A percentile compares a stretch with the other conserved stretches of the same genome.
Conservation (phyloP, 2,797 vertebrate genomes). For the Psittacula derbiana region DNA sequence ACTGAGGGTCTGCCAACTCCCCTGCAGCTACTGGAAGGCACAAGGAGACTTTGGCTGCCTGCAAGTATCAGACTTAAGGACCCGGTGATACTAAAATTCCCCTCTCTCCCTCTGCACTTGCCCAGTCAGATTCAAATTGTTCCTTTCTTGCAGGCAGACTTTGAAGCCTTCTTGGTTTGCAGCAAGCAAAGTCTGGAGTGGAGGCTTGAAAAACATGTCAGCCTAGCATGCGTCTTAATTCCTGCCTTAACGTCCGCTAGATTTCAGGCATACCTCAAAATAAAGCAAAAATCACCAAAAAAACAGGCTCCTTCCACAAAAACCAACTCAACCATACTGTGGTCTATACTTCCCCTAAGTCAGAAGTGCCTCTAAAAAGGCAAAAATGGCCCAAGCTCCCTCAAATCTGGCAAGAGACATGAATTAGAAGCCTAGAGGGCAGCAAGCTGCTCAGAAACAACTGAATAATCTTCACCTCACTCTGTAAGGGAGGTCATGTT, state of each 20-base stretch:
- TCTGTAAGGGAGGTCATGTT: background rate
- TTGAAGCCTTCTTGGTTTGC: background rate
- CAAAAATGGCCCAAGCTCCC: background rate
- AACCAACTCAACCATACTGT: background rate
- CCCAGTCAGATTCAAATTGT: background rate
- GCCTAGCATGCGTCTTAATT: background rate
- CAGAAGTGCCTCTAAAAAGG: background rate
- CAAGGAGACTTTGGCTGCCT: background rate
- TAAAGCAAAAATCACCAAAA: background rate
- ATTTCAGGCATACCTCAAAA: background rate
- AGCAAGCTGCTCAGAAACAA: background rate
- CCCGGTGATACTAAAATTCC: background rate
- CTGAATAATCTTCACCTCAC: background rate
- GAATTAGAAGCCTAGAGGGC: background rate
- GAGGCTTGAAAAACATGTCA: background rate
- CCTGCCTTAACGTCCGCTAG: background rate
- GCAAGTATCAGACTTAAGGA: background rate
- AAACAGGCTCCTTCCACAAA: background rate
- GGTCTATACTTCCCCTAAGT: accelerated
- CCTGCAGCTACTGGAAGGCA: background rate
- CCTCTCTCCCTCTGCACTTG: background rate
- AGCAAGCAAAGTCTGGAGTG: background rate
- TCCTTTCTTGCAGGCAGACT: background rate
- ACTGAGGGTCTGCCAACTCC: background rate
- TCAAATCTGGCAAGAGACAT: background rate